Evolutionary conservation across 2,888 invertebrate species (phyloP), one percentile per base, ranked within the genome.

Genomic region (Nysson spinosus): DNA sequence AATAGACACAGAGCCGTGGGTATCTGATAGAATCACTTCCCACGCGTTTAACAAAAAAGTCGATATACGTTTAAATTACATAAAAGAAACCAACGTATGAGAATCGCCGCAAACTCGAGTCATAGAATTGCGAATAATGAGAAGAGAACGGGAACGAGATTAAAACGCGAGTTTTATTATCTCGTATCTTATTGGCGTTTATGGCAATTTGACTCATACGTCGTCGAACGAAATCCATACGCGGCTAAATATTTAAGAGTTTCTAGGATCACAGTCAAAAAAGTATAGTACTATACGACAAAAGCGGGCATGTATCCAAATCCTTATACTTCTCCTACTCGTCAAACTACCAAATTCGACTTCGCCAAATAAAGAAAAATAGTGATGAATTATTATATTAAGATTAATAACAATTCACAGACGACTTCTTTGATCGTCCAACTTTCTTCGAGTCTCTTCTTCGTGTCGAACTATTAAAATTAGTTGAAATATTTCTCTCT

Each of bases 251-350:
- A 49, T 56, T 61, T 65, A 60, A 40, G 67, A 72, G 51, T 61
- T 46, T 57, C 77, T 83, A 83, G 74, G 79, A 83, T 84, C 84
- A 83, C 83, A 83, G 84, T 83, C 80, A 80, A 79, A 81, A n/a
- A 82, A 78, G 64, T 71, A 81, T 77, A 77, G 71, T 72, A 50
- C 61, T 66, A 58, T 16, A 35, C 28, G 72, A 49, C 39, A 35
- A 69, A 70, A 35, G 39, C 44, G 9, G 9, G 34, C 17, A 34
- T 26, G 16, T 37, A 4, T 1, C 4, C n/a, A 30, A 9, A 30
- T n/a, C 56, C 20, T 30, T 62, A 14, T 39, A 12, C 1, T 44
- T 28, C 11, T 44, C 3, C 16, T 11, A 12, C 44, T n/a, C 3
- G 20, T 14, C 11, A 19, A 11, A 1, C 6, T 6, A 40, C 4